These are phyloP conservation scores for Periparus ater DNA, from an alignment of 2,797 vertebrate species.

Conservation along the genomic window DNA sequence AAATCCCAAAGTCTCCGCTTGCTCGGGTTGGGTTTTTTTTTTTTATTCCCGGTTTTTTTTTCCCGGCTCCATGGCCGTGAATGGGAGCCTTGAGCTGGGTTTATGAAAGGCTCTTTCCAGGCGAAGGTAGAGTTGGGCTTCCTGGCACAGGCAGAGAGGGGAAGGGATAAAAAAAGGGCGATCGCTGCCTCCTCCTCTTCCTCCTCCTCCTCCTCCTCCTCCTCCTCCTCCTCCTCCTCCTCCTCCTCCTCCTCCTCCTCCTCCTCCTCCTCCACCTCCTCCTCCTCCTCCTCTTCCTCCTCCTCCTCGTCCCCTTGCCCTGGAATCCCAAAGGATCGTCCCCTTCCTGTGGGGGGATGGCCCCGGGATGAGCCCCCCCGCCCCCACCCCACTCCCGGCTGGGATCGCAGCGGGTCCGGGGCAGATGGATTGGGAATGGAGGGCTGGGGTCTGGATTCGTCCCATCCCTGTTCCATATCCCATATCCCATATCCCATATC, in stretches of 20 bases:
- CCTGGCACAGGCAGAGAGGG: neutral
- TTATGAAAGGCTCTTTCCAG: conserved; percentile 70
- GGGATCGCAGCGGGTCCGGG: neutral
- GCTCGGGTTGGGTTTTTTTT: neutral
- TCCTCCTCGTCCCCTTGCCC: neutral
- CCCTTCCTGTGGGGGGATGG: neutral
- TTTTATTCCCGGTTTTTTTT: neutral
- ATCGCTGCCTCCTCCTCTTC: neutral
- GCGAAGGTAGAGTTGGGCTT: conserved; percentile 29
- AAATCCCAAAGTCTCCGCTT: neutral
- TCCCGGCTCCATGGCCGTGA: conserved; percentile 28
- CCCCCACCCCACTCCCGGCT: rapidly evolving
- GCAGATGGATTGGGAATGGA: neutral
- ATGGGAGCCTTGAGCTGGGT: conserved; percentile 64
- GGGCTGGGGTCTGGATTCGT: neutral
- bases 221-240: neutral
- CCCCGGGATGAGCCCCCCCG: neutral
- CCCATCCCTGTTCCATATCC: neutral
- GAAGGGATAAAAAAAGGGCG: neutral
- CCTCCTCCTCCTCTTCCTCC: too few relatives aligned
- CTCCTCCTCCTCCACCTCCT: neutral
- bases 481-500: neutral
- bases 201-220: neutral
- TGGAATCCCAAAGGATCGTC: neutral
- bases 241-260: too few relatives aligned